A percentile compares a stretch with the other conserved stretches of the same genome.
Conservation (phyloP, 2,888 invertebrate genomes). For the Volucella inflata region DNA sequence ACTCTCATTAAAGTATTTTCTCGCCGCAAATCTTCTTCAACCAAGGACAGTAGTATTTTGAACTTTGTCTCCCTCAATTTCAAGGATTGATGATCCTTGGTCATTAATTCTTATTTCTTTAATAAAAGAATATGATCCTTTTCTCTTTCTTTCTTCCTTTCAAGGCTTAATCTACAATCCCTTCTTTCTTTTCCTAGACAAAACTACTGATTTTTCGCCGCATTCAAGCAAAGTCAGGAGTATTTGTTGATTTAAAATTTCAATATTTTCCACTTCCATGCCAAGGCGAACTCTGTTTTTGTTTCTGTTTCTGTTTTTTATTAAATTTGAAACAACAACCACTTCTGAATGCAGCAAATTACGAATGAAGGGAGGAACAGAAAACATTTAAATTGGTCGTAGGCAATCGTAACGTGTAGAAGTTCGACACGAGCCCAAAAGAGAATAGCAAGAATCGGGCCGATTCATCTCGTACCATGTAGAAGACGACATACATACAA, state of each 20-base stretch:
- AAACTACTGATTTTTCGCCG: background rate
- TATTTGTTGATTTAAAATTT: background rate
- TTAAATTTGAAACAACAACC: no score
- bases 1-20: background rate
- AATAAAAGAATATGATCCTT: slow-evolving; percentile 2
- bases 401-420: no score
- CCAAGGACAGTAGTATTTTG: background rate
- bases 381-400: no score
- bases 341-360: no score
- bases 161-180: no score
- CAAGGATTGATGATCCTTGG: background rate
- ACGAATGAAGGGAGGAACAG: no score
- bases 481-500: no score
- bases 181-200: background rate
- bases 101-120: background rate
- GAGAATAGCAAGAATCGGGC: no score
- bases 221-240: background rate
- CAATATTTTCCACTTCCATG: background rate
- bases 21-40: background rate
- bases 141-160: background rate
- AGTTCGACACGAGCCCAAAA: no score
- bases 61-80: background rate
- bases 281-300: no score
- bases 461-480: no score
- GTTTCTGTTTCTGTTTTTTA: no score